Conservation (phyloP, 2,113 vertebrate species). For the Siniperca chuatsi region DNA sequence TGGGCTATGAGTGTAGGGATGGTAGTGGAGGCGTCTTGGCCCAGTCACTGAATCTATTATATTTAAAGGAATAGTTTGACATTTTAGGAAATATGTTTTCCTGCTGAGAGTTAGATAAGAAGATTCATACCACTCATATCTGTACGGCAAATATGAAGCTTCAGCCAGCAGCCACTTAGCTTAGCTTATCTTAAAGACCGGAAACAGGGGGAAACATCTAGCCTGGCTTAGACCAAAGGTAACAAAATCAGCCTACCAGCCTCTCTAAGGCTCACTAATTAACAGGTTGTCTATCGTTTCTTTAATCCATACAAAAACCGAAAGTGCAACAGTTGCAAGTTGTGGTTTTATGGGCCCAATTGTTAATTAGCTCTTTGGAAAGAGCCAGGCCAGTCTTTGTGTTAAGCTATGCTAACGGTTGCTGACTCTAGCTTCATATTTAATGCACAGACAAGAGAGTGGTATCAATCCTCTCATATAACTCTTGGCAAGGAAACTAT, state of each 20-base stretch:
- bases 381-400: slow-evolving; percentile 10
- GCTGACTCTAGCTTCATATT: not conserved
- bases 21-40: not conserved
- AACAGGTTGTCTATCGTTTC: not conserved
- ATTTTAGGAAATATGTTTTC: not conserved
- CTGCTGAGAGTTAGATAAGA: not conserved
- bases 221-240: not conserved
- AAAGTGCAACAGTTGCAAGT: not conserved
- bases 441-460: not conserved
- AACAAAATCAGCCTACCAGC: not conserved
- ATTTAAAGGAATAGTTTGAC: not conserved
- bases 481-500: not conserved
- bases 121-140: not conserved
- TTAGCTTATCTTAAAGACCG: not conserved
- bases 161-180: not conserved
- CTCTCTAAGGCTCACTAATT: not conserved
- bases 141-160: not conserved
- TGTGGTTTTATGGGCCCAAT: not conserved
- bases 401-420: not conserved
- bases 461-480: not conserved
- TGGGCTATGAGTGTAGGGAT: not conserved
- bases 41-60: not conserved
- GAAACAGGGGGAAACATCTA: not conserved
- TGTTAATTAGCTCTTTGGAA: not conserved
- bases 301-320: not conserved